Evolutionary conservation across 2,888 invertebrate genomes (phyloP).

Genomic region (Caenorhabditis plicata): DNA sequence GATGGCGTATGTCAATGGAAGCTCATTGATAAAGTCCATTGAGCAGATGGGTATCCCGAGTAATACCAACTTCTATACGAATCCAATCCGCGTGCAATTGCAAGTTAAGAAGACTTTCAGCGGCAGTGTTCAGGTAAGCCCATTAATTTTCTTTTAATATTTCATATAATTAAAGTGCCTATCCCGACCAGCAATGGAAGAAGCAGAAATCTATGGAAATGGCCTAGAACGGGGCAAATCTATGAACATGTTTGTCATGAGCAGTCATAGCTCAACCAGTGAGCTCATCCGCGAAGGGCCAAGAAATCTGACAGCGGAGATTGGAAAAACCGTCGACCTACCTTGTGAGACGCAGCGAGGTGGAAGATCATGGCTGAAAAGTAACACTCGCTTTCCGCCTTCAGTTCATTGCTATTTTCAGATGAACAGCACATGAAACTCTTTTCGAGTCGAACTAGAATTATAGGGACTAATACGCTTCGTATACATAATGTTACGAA

Average conservation of each 20-base stretch:
- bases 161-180: slow-evolving; percentile 47
- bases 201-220: slow-evolving; percentile 61
- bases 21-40: slow-evolving; percentile 52
- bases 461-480: slow-evolving; percentile 42
- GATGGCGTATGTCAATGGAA: slow-evolving; percentile 60
- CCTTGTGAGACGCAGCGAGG: slow-evolving; percentile 14
- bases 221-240: slow-evolving; percentile 57
- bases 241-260: slow-evolving; percentile 35
- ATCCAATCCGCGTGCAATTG: slow-evolving; percentile 57
- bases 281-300: slow-evolving; percentile 43
- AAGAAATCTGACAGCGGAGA: slow-evolving; percentile 33
- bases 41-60: slow-evolving; percentile 52
- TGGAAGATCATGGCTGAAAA: slow-evolving; percentile 39
- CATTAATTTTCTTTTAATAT: too few species aligned
- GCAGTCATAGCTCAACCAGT: slow-evolving; percentile 4
- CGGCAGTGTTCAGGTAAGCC: slow-evolving; percentile 55
- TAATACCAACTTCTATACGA: slow-evolving; percentile 59
- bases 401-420: slow-evolving; percentile 5
- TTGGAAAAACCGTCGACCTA: slow-evolving; percentile 36
- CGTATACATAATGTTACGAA: slow-evolving; percentile 28
- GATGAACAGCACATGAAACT: slow-evolving; percentile 5
- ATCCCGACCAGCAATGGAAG: slow-evolving; percentile 63
- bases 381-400: slow-evolving; percentile 9
- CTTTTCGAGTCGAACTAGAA: slow-evolving; percentile 9
- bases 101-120: slow-evolving; percentile 43